Evolutionary conservation across 2,888 invertebrate genomes (phyloP), one percentile per base, ranked within the genome.

Genomic region (Troilus luridus): DNA sequence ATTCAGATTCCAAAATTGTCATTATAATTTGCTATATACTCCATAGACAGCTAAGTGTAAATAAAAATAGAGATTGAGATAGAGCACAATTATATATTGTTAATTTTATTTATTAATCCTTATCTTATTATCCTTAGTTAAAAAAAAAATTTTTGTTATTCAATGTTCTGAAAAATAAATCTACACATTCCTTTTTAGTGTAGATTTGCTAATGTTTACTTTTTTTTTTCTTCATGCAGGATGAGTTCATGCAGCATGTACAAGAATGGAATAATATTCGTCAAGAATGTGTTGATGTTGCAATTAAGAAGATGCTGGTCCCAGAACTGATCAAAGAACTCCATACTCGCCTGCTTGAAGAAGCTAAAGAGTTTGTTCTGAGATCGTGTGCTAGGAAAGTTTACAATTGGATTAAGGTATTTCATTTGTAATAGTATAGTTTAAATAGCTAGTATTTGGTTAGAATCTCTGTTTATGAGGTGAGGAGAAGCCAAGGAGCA

Each of bases 201-300:
- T 77, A 8, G 12, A 41, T 41, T 24, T 5, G 1, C 67, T 24
- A 0, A 14, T 41, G 17, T 21, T 88, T 17, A 27, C 56, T 85
- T 56, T 58, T 54, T 7, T 56, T 89, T 88, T 88, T 90, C 81
- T 94, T 94, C 72, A 41, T 41, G 41, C 93, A 97, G 96, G 99
- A 99, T 94, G 99, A 99, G 94, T 99, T 98, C 94, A 98, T 98
- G 93, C 97, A 97, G 93, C 97, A 97, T 92, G 98, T 98, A 0
- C 97, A 98, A 94, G 98, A 98, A 93, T 99, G 99, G 99, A 99
- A 99, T 94, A 96, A 96, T 2, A 94, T 99, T 89, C 95, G 99
- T 77, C 96, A 96, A 1, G 97, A 98, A 93, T 98, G 98, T 91
- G 97, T 99, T 0, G 97, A 98, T 93, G 95, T 98, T 92, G 98